A percentile compares a stretch with the other conserved stretches of the same genome.
Evolutionary conservation across 2,113 vertebrate genomes (phyloP).

Genomic region (Indicator maculatus): DNA sequence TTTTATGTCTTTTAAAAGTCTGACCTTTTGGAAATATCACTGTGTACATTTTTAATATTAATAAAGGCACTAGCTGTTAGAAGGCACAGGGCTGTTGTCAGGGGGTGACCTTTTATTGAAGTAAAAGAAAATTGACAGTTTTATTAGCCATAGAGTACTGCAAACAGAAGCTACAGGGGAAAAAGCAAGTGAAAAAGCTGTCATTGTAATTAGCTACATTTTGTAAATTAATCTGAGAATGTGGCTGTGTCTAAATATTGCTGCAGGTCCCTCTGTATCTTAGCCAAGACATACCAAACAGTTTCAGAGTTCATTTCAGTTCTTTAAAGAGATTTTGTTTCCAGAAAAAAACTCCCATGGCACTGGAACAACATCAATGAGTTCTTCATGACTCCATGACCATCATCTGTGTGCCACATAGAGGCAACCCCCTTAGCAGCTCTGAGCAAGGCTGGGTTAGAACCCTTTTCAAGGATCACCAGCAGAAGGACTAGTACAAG

Average conservation of each 20-base stretch:
- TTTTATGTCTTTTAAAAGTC: slow-evolving; percentile 83
- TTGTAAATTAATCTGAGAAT: slow-evolving; percentile 35
- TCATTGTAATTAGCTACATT: slow-evolving; percentile 67
- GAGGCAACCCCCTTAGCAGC: neutral
- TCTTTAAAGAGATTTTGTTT: neutral
- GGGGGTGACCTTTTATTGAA: slow-evolving; percentile 82
- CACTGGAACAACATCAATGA: neutral
- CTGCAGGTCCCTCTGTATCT: neutral
- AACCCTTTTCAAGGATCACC: neutral
- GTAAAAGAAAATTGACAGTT: slow-evolving; percentile 81
- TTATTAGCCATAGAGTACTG: slow-evolving; percentile 74
- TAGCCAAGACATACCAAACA: neutral
- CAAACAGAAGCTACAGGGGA: slow-evolving; percentile 50
- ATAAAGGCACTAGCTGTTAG: slow-evolving; percentile 83
- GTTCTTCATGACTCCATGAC: neutral
- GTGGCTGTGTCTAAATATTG: neutral
- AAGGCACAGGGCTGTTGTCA: slow-evolving; percentile 75
- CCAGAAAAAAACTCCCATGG: neutral
- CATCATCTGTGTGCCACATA: too few relatives aligned
- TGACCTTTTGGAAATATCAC: slow-evolving; percentile 97
- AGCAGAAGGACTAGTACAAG: neutral
- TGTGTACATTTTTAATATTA: slow-evolving; percentile 97
- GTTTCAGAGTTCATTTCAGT: neutral
- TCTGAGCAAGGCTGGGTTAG: neutral
- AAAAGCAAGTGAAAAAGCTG: slow-evolving; percentile 47